Conservation (phyloP, 2,113 vertebrate species). For the Brienomyrus brachyistius region DNA sequence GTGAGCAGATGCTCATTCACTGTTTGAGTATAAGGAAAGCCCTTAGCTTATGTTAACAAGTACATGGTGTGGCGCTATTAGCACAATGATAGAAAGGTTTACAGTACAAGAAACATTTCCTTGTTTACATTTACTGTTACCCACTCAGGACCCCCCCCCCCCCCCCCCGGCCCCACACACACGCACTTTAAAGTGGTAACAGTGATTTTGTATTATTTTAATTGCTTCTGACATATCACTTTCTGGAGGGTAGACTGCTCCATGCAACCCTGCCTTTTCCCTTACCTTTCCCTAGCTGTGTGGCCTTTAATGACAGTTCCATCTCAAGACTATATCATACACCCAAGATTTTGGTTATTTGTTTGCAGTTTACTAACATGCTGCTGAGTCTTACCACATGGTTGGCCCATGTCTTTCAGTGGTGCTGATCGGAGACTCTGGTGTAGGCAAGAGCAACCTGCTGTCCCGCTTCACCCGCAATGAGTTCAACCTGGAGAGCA, state of each 20-base stretch:
- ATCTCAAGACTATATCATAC: neutral
- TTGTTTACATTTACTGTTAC: neutral
- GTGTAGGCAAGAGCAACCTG: constrained; percentile 61
- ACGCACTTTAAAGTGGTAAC: neutral
- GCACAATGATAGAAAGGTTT: neutral
- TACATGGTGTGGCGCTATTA: neutral
- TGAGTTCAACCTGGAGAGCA: constrained; percentile 64
- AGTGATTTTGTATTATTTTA: neutral
- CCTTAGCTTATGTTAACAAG: neutral
- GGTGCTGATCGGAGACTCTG: constrained; percentile 81
- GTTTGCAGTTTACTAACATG: neutral
- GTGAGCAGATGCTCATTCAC: constrained; percentile 5
- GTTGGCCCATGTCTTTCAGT: constrained; percentile 52
- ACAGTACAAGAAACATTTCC: neutral
- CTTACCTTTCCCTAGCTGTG: neutral
- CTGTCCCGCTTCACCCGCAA: constrained; percentile 61
- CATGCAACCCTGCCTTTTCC: neutral
- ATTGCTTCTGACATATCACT: neutral
- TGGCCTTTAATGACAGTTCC: neutral
- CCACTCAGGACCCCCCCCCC: neutral
- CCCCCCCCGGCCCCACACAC: neutral
- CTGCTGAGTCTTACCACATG: neutral
- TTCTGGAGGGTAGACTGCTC: neutral
- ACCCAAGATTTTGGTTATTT: neutral
- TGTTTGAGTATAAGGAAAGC: neutral